Evolutionary conservation across 2,888 invertebrate species (phyloP), one percentile per base, ranked within the genome.

Genomic region (Nyleta sp.): DNA sequence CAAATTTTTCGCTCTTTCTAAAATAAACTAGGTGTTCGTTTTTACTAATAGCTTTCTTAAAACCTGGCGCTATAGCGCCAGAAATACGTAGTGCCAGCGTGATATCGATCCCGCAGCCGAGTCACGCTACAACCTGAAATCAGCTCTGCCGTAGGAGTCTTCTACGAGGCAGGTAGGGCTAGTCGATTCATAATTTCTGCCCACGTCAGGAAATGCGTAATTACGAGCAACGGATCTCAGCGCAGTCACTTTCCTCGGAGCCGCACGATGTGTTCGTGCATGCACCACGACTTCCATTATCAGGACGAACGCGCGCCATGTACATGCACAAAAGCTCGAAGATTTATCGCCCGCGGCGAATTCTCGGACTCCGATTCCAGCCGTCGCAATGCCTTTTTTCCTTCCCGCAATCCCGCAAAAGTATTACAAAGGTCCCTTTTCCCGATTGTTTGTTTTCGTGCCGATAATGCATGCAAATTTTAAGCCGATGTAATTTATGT

Each of bases 121-220:
- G 89, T 89, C 88, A 89, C 87, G 88, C 88, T 82, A 88, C 60
- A 70, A 84, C 84, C 84, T 78, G 53, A 74, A 74, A 83, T 67
- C 81, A 65, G 40, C 71, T 80, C 79, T 68, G 78, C 77, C 77
- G 74, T 71, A 78, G 74, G 70, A 81, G 80, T 76, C 62, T 80
- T 75, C 80, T 55, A 55, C 52, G 70, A 71, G 72, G 71, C 74
- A 72, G 71, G 70, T 70, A 67, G 68, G 64, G 68, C 67, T 60
- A 70, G 74, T 62, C 71, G 55, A 79, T 79, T 79, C 74, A 75
- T 75, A 79, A 79, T 75, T 74, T 79, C 60, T 71, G 62, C 44
- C 64, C 71, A 55, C 59, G 75, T 64, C 75, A 75, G 72, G 75
- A 75, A 79, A 74, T 68, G 79, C 79, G 79, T 79, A 75, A 79